Percentiles rank a stretch among this genome's conserved stretches.
Evolutionary conservation across 2,797 vertebrate genomes (phyloP).

Genomic region (Euthynnus affinis): DNA sequence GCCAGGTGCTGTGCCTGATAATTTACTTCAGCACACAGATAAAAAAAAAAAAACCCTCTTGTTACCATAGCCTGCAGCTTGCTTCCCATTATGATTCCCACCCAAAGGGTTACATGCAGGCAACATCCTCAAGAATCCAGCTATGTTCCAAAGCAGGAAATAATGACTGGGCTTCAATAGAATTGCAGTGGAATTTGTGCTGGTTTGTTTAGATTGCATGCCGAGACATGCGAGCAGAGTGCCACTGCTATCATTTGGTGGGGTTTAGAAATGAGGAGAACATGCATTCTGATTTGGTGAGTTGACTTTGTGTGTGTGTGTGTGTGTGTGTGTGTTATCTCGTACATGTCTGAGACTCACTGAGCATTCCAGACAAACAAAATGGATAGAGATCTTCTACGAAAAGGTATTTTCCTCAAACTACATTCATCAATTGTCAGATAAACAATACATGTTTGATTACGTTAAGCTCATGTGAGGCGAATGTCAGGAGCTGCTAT

Average conservation of each 20-base stretch:
- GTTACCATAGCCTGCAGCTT: slow-evolving; percentile 61
- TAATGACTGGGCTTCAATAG: slow-evolving; percentile 75
- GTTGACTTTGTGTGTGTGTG: slow-evolving; percentile 25
- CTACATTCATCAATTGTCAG: slow-evolving; percentile 2
- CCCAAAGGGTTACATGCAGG: slow-evolving; percentile 71
- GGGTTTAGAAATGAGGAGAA: slow-evolving; percentile 50
- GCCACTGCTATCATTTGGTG: slow-evolving; percentile 54
- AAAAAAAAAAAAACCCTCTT: too few relatives aligned
- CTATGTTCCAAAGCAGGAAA: slow-evolving; percentile 79
- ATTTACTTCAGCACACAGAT: slow-evolving; percentile 61
- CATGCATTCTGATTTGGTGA: slow-evolving; percentile 17
- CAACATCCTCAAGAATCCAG: slow-evolving; percentile 82
- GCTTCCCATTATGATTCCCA: slow-evolving; percentile 76
- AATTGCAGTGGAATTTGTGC: slow-evolving; percentile 68
- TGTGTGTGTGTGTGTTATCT: slow-evolving; percentile 32
- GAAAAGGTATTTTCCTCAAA: not conserved
- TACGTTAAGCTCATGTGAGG: not conserved
- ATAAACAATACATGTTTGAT: slow-evolving; percentile 2
- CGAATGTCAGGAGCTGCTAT: not conserved
- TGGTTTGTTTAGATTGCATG: slow-evolving; percentile 76
- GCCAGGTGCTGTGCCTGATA: slow-evolving; percentile 74
- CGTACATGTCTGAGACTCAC: slow-evolving; percentile 26
- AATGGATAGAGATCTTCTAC: not conserved
- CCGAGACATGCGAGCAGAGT: slow-evolving; percentile 63
- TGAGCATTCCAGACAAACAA: slow-evolving; percentile 8